Evolutionary conservation across 2,113 vertebrate genomes (phyloP).

Genomic region (Recurvirostra avosetta): DNA sequence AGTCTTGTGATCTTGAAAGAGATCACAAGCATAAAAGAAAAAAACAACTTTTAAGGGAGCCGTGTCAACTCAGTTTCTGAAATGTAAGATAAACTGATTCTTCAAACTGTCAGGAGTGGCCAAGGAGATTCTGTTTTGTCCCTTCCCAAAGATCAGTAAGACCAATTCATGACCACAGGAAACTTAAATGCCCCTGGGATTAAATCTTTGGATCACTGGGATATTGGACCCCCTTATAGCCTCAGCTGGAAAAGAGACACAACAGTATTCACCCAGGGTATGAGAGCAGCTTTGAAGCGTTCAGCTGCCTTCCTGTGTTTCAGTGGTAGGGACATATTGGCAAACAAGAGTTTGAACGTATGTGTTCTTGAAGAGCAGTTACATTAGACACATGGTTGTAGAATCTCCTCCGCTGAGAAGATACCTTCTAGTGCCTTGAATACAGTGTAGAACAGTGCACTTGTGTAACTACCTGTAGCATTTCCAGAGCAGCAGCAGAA

Average conservation of each 20-base stretch:
- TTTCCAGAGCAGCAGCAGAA: neutral
- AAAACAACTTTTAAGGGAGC: neutral
- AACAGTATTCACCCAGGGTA: neutral
- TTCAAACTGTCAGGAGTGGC: neutral
- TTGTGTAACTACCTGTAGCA: neutral
- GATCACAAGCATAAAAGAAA: neutral
- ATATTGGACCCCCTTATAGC: neutral
- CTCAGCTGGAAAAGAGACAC: neutral
- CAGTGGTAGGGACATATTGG: neutral
- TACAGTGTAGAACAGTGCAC: neutral
- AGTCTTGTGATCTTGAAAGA: neutral
- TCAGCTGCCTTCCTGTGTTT: rapidly evolving
- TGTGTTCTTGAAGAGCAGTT: neutral
- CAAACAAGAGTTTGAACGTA: neutral
- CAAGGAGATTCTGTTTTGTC: neutral
- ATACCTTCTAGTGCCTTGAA: neutral
- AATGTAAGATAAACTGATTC: neutral
- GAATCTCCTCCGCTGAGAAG: neutral
- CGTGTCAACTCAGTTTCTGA: neutral
- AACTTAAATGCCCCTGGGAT: neutral
- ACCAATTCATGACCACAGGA: neutral
- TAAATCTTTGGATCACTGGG: neutral
- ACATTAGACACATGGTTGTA: neutral
- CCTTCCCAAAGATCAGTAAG: neutral
- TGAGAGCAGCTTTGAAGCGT: neutral